Base-by-base conservation (phyloP, 2,888 invertebrate species). In the Allacma fusca region DNA sequence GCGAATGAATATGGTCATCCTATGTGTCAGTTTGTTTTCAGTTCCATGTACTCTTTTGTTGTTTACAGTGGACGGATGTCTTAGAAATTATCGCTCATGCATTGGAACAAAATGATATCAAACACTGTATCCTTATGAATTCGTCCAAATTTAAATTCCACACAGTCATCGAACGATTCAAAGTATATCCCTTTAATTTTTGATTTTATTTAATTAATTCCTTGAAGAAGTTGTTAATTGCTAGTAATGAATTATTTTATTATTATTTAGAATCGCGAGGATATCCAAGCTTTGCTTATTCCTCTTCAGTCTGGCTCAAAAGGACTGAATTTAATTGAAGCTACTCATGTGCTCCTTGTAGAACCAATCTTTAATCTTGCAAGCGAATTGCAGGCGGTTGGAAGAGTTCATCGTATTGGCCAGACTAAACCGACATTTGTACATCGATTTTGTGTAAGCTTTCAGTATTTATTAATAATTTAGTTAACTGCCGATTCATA, bases 301-400 rank as follows among this genome's bases (percentile, higher is more conserved):
- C 91, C 92, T 0, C 86, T 93, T 23, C 86, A 88, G 72, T 88
- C 89, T 75, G 94, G 93, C n/a, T 89, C 92, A 0, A 93, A 93
- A 86, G 94, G 94, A 0, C 87, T 94, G 16, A 94, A 94, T 87
- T 87, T 94, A 70, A 91, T 91, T 34, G 93, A 94, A 87, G 94
- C 94, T 0, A 92, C 91, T 0, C 92, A 94, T 86, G 91, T 94
- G 0, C 88, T 94, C 69, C 87, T 94, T 26, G 90, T 92, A 0
- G 94, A 94, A 84, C 94, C 93, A 0, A 88, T 92, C 59, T 87
- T 93, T 23, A 92, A 93, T 86, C 90, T 91, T 1, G 91, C 91
- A 0, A 91, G 92, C 84, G 93, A 93, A 85, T 86, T 91, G 19
- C 94, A 94, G 87, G 94, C 94, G 0, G 90, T 94, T 77, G 93